Conservation (phyloP, 2,888 invertebrate genomes). For the Calephelis perditalis region DNA sequence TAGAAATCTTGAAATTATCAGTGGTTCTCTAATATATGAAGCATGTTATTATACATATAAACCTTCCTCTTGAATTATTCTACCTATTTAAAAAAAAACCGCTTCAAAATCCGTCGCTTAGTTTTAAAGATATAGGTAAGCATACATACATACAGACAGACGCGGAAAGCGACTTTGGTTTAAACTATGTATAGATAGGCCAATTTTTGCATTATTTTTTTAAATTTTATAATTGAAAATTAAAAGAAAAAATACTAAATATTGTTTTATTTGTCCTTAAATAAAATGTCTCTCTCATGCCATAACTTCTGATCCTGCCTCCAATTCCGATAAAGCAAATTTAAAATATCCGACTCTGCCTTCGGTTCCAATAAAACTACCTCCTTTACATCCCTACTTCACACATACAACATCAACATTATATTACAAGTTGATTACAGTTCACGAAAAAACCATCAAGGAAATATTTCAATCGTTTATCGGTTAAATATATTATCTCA, state of each 20-base stretch:
- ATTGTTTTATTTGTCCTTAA: slow-evolving; percentile 13
- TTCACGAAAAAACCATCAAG: not conserved
- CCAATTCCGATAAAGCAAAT: not conserved
- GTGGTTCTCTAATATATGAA: too few species aligned
- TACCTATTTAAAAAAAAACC: too few species aligned
- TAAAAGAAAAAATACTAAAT: slow-evolving; percentile 3
- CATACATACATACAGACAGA: too few species aligned
- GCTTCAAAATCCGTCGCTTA: too few species aligned
- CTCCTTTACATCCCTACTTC: not conserved
- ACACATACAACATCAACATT: not conserved
- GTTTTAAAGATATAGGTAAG: too few species aligned
- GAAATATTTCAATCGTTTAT: not conserved
- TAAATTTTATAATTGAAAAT: slow-evolving; percentile 2
- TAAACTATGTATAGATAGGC: too few species aligned
- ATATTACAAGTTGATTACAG: slow-evolving; percentile 9
- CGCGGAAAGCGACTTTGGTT: too few species aligned
- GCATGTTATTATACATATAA: too few species aligned
- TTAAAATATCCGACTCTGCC: too few species aligned
- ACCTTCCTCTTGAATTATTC: too few species aligned
- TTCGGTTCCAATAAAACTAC: not conserved
- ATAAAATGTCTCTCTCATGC: slow-evolving; percentile 9
- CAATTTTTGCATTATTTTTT: not conserved
- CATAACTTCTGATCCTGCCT: slow-evolving; percentile 1
- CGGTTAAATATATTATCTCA: not conserved
- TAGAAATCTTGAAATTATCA: too few species aligned